phyloP scores from a whole-genome alignment of 2,888 invertebrate species.

The Rotaria magnacalcarata region DNA sequence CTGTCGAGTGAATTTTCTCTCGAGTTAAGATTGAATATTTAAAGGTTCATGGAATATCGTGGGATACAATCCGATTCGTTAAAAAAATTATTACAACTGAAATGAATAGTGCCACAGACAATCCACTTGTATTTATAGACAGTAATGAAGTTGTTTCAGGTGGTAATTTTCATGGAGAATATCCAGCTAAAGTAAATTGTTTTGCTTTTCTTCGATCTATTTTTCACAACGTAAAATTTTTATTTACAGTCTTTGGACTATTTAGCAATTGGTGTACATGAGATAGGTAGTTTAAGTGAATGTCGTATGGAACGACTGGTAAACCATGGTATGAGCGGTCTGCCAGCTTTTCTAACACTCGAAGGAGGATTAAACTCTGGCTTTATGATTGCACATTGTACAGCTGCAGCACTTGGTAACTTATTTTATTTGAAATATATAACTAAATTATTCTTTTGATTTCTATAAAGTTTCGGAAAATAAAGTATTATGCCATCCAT shows the following conservation, averaged over 20 bases:
- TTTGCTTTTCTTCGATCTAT: conserved; percentile 47
- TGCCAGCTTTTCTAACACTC: conserved; percentile 67
- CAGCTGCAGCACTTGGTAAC: conserved; percentile 66
- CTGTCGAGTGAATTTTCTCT: conserved; percentile 41
- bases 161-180: conserved; percentile 71
- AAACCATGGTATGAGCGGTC: conserved; percentile 65
- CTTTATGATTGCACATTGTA: conserved; percentile 69
- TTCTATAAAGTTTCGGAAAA: conserved; percentile 66
- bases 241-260: conserved; percentile 64
- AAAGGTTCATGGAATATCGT: conserved; percentile 66
- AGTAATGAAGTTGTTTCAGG: conserved; percentile 66
- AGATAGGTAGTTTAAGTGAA: conserved; percentile 68
- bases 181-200: conserved; percentile 64
- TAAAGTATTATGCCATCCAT: conserved; percentile 68
- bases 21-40: conserved; percentile 51
- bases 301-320: conserved; percentile 66
- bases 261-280: conserved; percentile 67
- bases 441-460: not conserved
- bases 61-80: conserved; percentile 68
- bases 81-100: conserved; percentile 65
- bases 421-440: not conserved
- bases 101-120: conserved; percentile 69
- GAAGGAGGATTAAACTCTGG: conserved; percentile 70
- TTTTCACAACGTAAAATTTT: not conserved
- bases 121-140: conserved; percentile 63